Conservation (phyloP, 2,113 vertebrate species). For the Xiphorhynchus elegans region DNA sequence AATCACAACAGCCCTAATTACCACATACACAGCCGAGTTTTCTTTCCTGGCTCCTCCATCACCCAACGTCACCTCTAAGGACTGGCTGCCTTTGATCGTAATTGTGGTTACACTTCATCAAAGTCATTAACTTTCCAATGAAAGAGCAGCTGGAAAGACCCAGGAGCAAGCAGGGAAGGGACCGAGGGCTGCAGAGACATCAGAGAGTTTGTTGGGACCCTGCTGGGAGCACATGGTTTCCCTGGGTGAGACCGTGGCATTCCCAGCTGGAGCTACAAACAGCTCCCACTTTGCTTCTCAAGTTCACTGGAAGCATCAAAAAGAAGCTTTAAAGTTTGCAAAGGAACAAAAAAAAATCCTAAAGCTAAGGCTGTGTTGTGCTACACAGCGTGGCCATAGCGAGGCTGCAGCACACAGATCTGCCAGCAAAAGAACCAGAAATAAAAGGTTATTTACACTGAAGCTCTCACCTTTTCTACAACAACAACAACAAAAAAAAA, state of each 20-base stretch:
- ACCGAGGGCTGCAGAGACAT: neutral
- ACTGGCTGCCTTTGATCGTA: constrained; percentile 14
- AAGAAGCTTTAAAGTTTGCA: neutral
- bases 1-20: constrained; percentile 29
- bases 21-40: neutral
- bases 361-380: neutral
- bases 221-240: neutral
- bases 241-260: neutral
- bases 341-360: neutral
- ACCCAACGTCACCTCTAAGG: constrained; percentile 34
- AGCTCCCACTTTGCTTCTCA: neutral
- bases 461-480: neutral
- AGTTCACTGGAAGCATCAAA: neutral
- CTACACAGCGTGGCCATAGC: neutral
- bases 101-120: neutral
- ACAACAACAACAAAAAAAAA: neutral
- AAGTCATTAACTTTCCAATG: neutral
- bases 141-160: neutral
- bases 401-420: neutral
- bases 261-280: neutral
- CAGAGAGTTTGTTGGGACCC: neutral
- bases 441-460: constrained; percentile 55
- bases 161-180: neutral
- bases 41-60: constrained; percentile 17
- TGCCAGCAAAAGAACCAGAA: neutral